These are phyloP conservation scores for Myocastor coypus DNA, from an alignment of 2,113 vertebrate genomes.

Conservation along the genomic window DNA sequence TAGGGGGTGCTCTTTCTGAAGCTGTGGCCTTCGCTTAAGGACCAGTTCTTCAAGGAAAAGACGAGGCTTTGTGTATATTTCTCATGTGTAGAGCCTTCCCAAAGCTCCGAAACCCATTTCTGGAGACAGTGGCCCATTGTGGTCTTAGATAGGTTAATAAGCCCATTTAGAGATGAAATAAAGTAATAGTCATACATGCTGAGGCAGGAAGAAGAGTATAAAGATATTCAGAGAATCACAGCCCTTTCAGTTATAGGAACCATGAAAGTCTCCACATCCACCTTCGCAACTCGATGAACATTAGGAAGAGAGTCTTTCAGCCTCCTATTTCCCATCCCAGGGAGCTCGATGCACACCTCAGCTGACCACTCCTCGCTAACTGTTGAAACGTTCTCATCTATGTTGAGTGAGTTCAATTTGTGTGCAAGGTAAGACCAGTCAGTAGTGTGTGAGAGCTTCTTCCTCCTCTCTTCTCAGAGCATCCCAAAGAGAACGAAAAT, in stretches of 20 bases:
- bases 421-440: neutral
- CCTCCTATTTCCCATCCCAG: slow-evolving; percentile 1
- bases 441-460: neutral
- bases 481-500: neutral
- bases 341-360: neutral
- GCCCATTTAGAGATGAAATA: neutral
- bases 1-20: neutral
- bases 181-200: slow-evolving; percentile 4
- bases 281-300: neutral
- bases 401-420: neutral
- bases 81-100: neutral
- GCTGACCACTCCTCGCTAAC: neutral
- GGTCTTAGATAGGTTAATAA: neutral
- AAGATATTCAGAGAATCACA: neutral
- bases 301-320: neutral
- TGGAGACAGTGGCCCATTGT: neutral
- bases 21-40: neutral
- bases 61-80: neutral
- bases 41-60: neutral
- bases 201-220: neutral
- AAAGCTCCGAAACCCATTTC: neutral
- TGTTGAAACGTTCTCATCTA: neutral
- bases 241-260: neutral
- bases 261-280: neutral
- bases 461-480: neutral